Evolutionary conservation across 2,888 invertebrate species (phyloP).

Genomic region (Zeuzera pyrina): DNA sequence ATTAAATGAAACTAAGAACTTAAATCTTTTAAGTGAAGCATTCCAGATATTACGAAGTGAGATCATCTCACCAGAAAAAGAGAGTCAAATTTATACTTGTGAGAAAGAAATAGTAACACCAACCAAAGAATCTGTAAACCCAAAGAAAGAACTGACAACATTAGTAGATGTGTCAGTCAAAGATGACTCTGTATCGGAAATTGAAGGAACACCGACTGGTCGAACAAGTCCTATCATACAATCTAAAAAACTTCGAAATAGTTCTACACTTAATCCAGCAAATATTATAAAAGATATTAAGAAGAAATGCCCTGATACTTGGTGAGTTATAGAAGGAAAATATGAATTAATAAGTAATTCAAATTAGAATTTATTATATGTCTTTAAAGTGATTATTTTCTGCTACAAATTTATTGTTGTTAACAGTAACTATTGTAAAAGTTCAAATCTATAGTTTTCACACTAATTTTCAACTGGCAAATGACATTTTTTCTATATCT

Average conservation of each 20-base stretch:
- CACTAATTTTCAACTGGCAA: too few relatives aligned
- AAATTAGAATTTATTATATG: too few relatives aligned
- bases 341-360: too few relatives aligned
- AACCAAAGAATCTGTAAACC: conserved; percentile 33
- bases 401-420: too few relatives aligned
- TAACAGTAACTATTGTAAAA: too few relatives aligned
- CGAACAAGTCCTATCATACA: conserved; percentile 51
- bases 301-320: conserved; percentile 46
- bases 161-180: conserved; percentile 7
- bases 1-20: conserved; percentile 45
- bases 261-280: conserved; percentile 12
- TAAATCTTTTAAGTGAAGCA: conserved; percentile 34
- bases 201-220: conserved; percentile 50
- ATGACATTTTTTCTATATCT: too few relatives aligned
- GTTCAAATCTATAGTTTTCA: too few relatives aligned
- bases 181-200: conserved; percentile 45
- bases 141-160: neutral
- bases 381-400: too few relatives aligned
- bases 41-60: too few relatives aligned
- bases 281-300: conserved; percentile 40
- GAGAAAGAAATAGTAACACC: conserved; percentile 23
- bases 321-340: conserved; percentile 35
- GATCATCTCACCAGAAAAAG: conserved; percentile 16
- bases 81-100: conserved; percentile 10
- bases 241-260: conserved; percentile 29